Base-by-base conservation (phyloP, 2,888 invertebrate genomes). In the Sericinus montela region DNA sequence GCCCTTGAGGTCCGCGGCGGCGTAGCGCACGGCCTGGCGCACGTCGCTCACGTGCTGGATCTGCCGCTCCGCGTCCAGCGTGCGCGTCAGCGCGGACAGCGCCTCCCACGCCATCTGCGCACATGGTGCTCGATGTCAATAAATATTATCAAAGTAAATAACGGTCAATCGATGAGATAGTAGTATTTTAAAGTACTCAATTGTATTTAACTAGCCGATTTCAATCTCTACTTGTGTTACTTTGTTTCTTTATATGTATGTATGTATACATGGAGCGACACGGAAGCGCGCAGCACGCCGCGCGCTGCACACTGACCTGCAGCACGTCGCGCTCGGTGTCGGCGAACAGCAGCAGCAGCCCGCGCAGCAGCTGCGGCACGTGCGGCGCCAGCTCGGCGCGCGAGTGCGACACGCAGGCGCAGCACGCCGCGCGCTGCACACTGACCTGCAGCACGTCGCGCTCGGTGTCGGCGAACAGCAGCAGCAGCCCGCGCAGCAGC, bases 21-120 rank as follows among this genome's bases (percentile, higher is more conserved):
- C 97, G 82, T 94, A 97, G 13, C 96, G 90, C n/a, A 98, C 94
- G 6, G 98, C 97, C 81, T 97, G 97, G 23, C 98, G 90, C 42
- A 98, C 94, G 75, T 98, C 97, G 7, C 93, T 91, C 30, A 98
- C 97, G 75, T 97, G 96, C 11, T 93, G 91, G 36, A 96, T 92
- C 89, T 96, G 96, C 60, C 95, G 94, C 62, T 94, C 92, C 3
- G 95, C 91, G 76, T 96, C 96, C 53, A 98, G 85, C 54, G 94
- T 94, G 91, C 96, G 96, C 4, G 96, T 95, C 55, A 99, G 94
- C 9, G 97, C 95, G 91, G 68, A 55, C 19, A 99, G 90, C 40
- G 98, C 97, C 73, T 97, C 97, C 95, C 98, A 97, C 25, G 96
- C 94, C 84, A 95, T 93, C 61, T 94, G 92, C 97, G n/a, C n/a